Base-by-base conservation (phyloP, 2,113 vertebrate species). In the Pluvialis apricaria region DNA sequence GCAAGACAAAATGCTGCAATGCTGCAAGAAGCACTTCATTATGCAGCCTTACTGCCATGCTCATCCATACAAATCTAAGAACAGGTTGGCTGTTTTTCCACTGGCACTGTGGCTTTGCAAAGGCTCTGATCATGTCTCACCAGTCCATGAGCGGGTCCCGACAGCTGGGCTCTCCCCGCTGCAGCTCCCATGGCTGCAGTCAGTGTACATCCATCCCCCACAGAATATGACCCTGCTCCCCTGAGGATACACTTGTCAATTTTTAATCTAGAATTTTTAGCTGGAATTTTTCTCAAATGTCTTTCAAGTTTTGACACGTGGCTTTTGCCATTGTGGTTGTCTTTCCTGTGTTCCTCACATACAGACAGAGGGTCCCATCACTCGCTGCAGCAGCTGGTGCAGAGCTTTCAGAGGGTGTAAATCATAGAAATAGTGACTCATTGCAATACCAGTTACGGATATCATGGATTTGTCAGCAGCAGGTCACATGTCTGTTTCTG, bases 111-210 rank as follows among this genome's bases (percentile, higher is more conserved):
- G 66, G 42, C 28, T 49, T 85, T 72, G 57, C 1, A 2, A n/a
- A 75, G 16, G 28, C 15, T 87, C 45, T 89, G 69, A 2, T 34
- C 0, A 0, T n/a, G 28, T 18, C 32, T 93, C 29, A 31, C 2
- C 0, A 2, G 22, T 45, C 26, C 26, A 8, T 0, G 1, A 40
- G 32, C 0, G 1, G 29, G 11, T 78, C 32, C 36, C 1, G 3
- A 29, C 38, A 69, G 24, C 55, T 29, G 11, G 32, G 24, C 11
- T 86, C 26, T 83, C 45, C 18, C 34, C 2, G 0, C 75, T 62
- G 34, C 47, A 49, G 6, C 16, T 85, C 47, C 24, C 5, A 0
- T 2, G 3, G 45, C 40, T 90, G 51, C 45, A 13, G 29, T 18
- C 60, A 34, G 54, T 21, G 9, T 15, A 18, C 58, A 54, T 45